A percentile compares a stretch with the other conserved stretches of the same genome.
Conservation (phyloP, 2,797 vertebrate genomes). For the Parotocinclus haroldoi region DNA sequence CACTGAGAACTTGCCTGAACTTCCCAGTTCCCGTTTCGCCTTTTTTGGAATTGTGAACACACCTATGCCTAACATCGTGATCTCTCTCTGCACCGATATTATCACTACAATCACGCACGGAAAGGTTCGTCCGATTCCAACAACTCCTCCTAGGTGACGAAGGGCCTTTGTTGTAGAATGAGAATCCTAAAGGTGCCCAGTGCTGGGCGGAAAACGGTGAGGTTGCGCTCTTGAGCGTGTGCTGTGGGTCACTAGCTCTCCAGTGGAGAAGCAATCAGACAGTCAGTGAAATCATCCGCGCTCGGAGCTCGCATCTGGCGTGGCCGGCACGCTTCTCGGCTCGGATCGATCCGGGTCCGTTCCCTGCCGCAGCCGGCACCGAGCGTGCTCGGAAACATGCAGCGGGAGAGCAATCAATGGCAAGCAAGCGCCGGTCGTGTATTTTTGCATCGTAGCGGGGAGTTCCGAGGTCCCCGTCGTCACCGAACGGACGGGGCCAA, state of each 20-base stretch:
- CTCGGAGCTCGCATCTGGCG: slow-evolving; percentile 29
- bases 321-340: slow-evolving; percentile 22
- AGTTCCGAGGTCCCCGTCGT: slow-evolving; percentile 5
- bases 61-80: too few species aligned
- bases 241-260: slow-evolving; percentile 3
- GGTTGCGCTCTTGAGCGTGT: too few species aligned
- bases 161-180: too few species aligned
- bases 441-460: slow-evolving; percentile 11
- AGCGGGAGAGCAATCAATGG: slow-evolving; percentile 45
- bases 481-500: slow-evolving; percentile 14
- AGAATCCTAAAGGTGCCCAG: background rate
- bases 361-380: slow-evolving; percentile 31
- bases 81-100: too few species aligned
- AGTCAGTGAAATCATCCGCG: slow-evolving; percentile 48
- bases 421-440: slow-evolving; percentile 36
- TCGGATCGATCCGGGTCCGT: slow-evolving; percentile 37
- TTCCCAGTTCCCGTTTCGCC: too few species aligned
- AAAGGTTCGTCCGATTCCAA: too few species aligned
- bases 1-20: too few species aligned
- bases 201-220: background rate
- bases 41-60: too few species aligned
- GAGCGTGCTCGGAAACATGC: slow-evolving; percentile 36
- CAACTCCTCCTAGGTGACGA: too few species aligned
- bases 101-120: too few species aligned
- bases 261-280: slow-evolving; percentile 41